Base-by-base conservation (phyloP, 2,797 vertebrate genomes). In the Sebastes flavidus region DNA sequence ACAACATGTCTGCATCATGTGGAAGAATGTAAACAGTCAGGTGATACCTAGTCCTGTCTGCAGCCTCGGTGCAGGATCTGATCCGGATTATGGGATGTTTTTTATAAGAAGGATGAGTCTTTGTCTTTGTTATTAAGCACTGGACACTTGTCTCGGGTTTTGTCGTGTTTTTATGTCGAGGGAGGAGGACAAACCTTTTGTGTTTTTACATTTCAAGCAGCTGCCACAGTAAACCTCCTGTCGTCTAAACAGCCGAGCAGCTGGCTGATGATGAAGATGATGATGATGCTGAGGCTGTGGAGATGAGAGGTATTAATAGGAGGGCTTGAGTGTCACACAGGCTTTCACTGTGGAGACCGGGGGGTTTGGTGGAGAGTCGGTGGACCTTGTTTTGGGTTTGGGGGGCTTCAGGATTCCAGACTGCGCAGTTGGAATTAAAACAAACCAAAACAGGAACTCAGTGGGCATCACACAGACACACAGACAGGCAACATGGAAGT, bases 261-360 rank as follows among this genome's bases (percentile, higher is more conserved):
- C 86, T 89, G 92, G 72, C 65, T 38, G 89, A 78, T 11, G 79
- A 83, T 30, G 84, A 80, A 27, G 83, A 65, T 62, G 84, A 80
- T 38, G 89, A 78, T 76, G 87, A 76, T 85, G 83, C 42, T 78
- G 84, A 80, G 52, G 71, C 52, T 83, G 85, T 84, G 90, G 86
- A 87, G 86, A 91, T 88, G 92, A 93, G 84, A 34, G 91, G 49
- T 96, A 96, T 96, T 96, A 95, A 96, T 96, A 96, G 96, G 91
- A 91, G 80, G 80, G 85, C 83, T 89, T 92, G 89, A 89, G 93
- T 88, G 91, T 90, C 90, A 78, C 88, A 86, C 34, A 36, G 75
- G 42, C 90, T 91, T 86, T 88, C 86, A 92, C 93, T 93, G 85
- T 91, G 59, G 85, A 85, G 88, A 90, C 86, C 85, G 73, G 87